Base-by-base conservation (phyloP, 2,888 invertebrate species). In the Geophilus truncorum region DNA sequence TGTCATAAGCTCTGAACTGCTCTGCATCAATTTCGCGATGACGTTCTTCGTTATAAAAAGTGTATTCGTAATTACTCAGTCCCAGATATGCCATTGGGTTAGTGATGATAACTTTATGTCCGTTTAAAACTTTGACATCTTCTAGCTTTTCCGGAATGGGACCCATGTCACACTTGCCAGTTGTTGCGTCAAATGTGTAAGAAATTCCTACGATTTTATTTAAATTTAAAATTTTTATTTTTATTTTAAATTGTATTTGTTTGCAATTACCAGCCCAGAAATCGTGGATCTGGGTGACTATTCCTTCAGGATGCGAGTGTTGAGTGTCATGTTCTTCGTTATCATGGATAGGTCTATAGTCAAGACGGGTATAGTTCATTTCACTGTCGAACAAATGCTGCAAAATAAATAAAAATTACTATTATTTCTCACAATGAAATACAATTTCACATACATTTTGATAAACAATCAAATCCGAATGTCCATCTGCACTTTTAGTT, bases 361-460 rank as follows among this genome's bases (percentile, higher is more conserved):
- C 77, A 9, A 32, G 34, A 10, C 77, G 32, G n/a, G 77, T 77
- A 6, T 34, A 10, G 12, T 77, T 77, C 77, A 77, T 21, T 36
- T 36, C 30, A 34, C 77, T 77, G 10, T 77, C 77, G 34, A 21
- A 77, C 18, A 32, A 9, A 77, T 77, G 77, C 77, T 77, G 77
- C 18, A 25, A 25, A 30, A 25, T 7, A 30, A 32, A 9, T 32
- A 5, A 25, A 7, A 28, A 23, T 75, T 18, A 2, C 9, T 6
- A 23, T 75, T 25, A 32, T 0, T 18, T 51, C n/a, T 21, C 57
- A 21, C 2, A 57, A 57, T 7, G 10, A 21, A 57, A 10, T 9
- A 12, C 15, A 70, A 28, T 70, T 12, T 0, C 12, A 70, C 23
- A 70, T n/a, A 78, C 45, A 36, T 78, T 36, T 23, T 78, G 45